Base-by-base conservation (phyloP, 1,140 invertebrate genomes). In the Frieseomelitta varia region DNA sequence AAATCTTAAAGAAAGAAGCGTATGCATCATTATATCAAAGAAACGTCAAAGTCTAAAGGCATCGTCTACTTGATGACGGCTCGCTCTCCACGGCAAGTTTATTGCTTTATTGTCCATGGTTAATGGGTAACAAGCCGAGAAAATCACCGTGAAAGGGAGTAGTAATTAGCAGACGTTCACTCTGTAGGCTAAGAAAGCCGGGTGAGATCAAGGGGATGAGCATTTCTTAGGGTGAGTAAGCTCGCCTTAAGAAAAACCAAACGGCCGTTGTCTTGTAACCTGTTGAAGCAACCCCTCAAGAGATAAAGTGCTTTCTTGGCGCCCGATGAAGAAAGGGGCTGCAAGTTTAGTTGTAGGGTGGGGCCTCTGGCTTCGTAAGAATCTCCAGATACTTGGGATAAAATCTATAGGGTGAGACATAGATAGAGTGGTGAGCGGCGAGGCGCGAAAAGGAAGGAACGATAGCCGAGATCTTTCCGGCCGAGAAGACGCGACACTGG, bases 241-340 rank as follows among this genome's bases (percentile, higher is more conserved):
- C 69, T 63, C 76, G 34, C 61, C 72, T 76, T 80, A 88, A 83
- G 87, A 89, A 84, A 86, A 81, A 85, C 85, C 51, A 39, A 81
- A 79, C 82, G 53, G 17, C 78, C 78, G 78, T 71, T 74, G 84
- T 87, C 86, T 86, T 87, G 86, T 93, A 92, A 93, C 91, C 93
- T 94, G 93, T 94, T 94, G 93, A 92, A 90, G 91, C 90, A 77
- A 76, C 85, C 86, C 69, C 83, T 85, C 78, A 74, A 58, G 74
- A 87, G 91, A 92, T 91, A 93, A 92, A 94, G 91, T 91, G 91
- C 91, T 93, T 94, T 94, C 93, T 94, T 93, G 90, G 91, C 72
- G 67, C 47, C 19, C 24, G 73, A 81, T 30, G 76, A 69, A 78
- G 81, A 79, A 47, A 75, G 85, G 56, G 27, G 34, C 14, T 53